Evolutionary conservation across 1,140 invertebrate genomes (phyloP), one percentile per base, ranked within the genome.

Genomic region (Kradibia gibbosae): DNA sequence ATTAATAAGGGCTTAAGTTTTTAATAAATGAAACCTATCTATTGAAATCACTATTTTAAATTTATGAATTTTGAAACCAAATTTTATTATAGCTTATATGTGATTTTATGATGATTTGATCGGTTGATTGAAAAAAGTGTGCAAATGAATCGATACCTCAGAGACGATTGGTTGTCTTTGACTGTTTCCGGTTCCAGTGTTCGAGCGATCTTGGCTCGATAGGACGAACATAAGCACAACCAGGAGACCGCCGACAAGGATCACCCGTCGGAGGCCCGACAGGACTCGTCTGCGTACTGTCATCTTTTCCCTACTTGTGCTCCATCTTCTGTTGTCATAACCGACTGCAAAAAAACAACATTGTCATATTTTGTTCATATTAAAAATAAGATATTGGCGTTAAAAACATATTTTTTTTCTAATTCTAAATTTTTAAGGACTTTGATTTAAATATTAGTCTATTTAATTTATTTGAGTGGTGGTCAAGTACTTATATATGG

Each of bases 201-300:
- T 89, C 65, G 86, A 82, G 74, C 85, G 85, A 60, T 91, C 90
- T 84, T 91, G 91, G 72, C 82, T 89, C 13, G 88, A 88, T 10
- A 91, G 83, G 31, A 87, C 86, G 76, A 91, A 83, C 70, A 91
- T 83, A 71, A 91, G 62, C 48, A 91, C 87, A 71, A 86, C 88
- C 80, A 91, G 85, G 80, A 91, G 81, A 80, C 86, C 85, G 31
- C 85, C 88, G 73, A 85, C 89, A 71, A 91, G 82, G 57, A 91
- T 82, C 65, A 89, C 83, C 80, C 90, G 87, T 62, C 88, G 89
- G 81, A 91, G 83, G 60, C 86, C 89, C 45, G 89, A 87, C 83
- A 91, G 87, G 85, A 91, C 86, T 80, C 90, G 87, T 82, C 91
- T 86, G 83, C 90, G 89, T 84, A 87, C 80, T 83, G 91, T 91